Evolutionary conservation across 23 tunicate species (phyloP), one percentile per base, ranked within the genome.

Genomic region (Clavelina lepadiformis): DNA sequence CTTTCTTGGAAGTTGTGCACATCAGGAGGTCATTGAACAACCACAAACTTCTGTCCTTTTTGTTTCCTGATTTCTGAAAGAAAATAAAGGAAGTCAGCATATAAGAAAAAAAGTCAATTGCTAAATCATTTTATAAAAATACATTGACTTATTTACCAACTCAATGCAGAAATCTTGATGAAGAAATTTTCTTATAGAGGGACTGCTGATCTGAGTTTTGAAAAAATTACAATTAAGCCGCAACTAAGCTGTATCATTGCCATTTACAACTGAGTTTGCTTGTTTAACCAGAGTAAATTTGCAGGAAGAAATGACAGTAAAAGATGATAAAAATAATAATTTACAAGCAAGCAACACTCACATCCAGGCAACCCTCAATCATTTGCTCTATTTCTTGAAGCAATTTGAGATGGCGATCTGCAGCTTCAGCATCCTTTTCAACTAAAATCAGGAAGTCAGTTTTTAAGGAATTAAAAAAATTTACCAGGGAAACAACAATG

Each of bases 21-120:
- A 89, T 61, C 19, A 89, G 75, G 44, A 89, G 19, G 38, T 89
- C 97, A 55, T 63, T 81, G 75, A 89, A 89, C 26, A 89, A 59
- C 97, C 97, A 89, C 65, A 89, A 70, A 35, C 91, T 74, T 38
- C 97, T 38, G 36, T 89, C 97, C 51, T 75, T 89, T 36, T 81
- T 81, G 63, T 63, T 81, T 15, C 74, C 82, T 5, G 76, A 49
- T 72, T 72, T 76, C 78, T 84, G 68, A 18, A 50, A 47, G 5
- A 18, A 19, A 0, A 31, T 55, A 38, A 57, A 69, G 46, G 13
- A 29, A 60, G 41, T 53, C 22, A 25, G 24, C 18, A 22, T 19
- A 0, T 0, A 0, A 0, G 24, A 13, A 56, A 22, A n/a, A 23
- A 0, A 0, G 24, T 56, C 0, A 0, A 31, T 61, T 0, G 51